Conservation (phyloP, 2,113 vertebrate genomes). For the Morphnarchus princeps region DNA sequence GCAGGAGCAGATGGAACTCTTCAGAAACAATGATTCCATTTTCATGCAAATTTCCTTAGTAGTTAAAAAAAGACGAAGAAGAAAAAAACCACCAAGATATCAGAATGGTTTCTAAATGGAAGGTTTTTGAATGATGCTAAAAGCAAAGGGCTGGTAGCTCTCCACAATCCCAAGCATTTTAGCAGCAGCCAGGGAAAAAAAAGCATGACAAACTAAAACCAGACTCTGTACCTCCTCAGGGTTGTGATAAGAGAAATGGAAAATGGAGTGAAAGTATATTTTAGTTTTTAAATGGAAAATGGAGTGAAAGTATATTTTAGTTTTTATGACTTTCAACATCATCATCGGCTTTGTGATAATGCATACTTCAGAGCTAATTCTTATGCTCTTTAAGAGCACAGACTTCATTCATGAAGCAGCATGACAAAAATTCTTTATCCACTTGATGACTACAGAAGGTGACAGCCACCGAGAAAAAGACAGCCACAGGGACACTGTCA, state of each 20-base stretch:
- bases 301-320: not conserved
- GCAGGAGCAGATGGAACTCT: slow-evolving; percentile 71
- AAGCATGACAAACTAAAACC: slow-evolving; percentile 13
- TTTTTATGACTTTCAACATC: slow-evolving; percentile 6
- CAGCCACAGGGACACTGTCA: slow-evolving; percentile 25
- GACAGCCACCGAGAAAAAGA: slow-evolving; percentile 25
- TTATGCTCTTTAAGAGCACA: slow-evolving; percentile 29
- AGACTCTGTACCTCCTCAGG: not conserved
- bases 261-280: not conserved
- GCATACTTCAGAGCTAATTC: slow-evolving; percentile 49
- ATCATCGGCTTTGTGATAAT: not conserved
- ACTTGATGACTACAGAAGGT: slow-evolving; percentile 57
- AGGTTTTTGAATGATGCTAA: slow-evolving; percentile 55
- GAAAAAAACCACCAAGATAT: slow-evolving; percentile 51
- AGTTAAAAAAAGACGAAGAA: slow-evolving; percentile 63
- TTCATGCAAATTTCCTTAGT: slow-evolving; percentile 67
- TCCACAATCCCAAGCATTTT: not conserved
- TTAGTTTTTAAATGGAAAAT: not conserved
- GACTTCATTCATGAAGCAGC: slow-evolving; percentile 56
- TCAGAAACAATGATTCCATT: slow-evolving; percentile 70
- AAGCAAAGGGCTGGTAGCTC: slow-evolving; percentile 31
- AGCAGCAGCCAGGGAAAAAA: not conserved
- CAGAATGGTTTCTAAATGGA: slow-evolving; percentile 49
- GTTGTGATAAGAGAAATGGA: not conserved
- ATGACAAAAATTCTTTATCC: slow-evolving; percentile 65